Evolutionary conservation across 2,797 vertebrate genomes (phyloP).

Genomic region (Syncerus caffer): DNA sequence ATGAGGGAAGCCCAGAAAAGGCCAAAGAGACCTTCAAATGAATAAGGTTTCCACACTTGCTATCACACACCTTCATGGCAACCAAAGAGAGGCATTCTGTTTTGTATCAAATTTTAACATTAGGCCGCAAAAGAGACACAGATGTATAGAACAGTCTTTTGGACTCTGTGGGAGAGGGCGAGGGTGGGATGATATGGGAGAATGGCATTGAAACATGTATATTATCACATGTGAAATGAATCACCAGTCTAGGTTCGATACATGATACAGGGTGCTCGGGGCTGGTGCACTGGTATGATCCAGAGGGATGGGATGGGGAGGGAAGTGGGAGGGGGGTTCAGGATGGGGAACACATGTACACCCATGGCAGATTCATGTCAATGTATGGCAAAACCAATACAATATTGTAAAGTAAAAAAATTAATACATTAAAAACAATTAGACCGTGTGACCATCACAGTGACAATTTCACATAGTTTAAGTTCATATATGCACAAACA

Average conservation of each 20-base stretch:
- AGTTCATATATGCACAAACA: neutral
- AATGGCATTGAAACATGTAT: too few species aligned
- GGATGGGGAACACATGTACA: too few species aligned
- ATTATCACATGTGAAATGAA: too few species aligned
- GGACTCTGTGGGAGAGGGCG: too few species aligned
- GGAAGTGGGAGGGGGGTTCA: rapidly evolving
- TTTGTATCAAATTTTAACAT: neutral
- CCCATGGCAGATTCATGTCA: rapidly evolving
- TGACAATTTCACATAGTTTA: neutral
- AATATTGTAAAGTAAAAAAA: too few species aligned
- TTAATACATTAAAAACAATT: neutral
- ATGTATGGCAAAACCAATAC: too few species aligned
- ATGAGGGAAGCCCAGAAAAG: neutral
- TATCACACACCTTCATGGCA: neutral
- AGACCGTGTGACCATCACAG: neutral
- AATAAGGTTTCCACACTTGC: neutral
- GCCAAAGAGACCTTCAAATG: neutral
- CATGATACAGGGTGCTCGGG: rapidly evolving
- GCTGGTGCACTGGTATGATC: too few species aligned
- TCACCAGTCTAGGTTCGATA: too few species aligned
- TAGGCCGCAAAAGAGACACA: too few species aligned
- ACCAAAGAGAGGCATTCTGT: neutral
- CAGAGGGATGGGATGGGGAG: too few species aligned
- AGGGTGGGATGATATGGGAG: too few species aligned
- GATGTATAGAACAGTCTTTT: too few species aligned